These are phyloP conservation scores for Chelmon rostratus DNA, from an alignment of 2,797 vertebrate genomes.

Conservation along the genomic window DNA sequence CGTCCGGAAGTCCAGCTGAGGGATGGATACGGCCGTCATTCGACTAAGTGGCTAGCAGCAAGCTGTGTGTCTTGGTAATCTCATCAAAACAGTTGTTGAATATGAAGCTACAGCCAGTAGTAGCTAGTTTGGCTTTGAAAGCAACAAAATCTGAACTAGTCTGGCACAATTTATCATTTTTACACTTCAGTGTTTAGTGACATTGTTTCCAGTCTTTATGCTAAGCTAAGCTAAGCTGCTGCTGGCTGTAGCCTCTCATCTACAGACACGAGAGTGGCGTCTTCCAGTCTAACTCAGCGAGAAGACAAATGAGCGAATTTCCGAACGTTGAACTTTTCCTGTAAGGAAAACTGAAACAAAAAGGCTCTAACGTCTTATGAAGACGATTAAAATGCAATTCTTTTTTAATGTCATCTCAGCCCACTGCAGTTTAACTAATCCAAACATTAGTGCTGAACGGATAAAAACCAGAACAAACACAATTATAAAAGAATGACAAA, in stretches of 20 bases:
- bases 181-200: background rate
- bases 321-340: background rate
- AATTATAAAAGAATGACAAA: conserved; percentile 33
- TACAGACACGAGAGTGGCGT: background rate
- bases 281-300: background rate
- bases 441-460: conserved; percentile 12
- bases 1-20: conserved; percentile 97
- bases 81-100: background rate
- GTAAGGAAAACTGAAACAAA: conserved; percentile 1
- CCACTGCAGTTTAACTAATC: background rate
- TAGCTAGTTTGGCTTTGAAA: background rate
- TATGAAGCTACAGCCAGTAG: background rate
- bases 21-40: background rate
- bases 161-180: background rate
- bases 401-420: background rate
- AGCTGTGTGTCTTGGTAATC: background rate
- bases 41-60: background rate
- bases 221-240: background rate
- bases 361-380: background rate
- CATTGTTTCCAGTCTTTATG: background rate
- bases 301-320: background rate
- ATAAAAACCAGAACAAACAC: conserved; percentile 21
- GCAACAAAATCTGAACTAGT: background rate
- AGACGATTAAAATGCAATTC: background rate
- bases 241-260: background rate